Percentiles rank a stretch among this genome's conserved stretches.
phyloP scores from a whole-genome alignment of 2,797 vertebrate species.

The Sardinella longiceps region DNA sequence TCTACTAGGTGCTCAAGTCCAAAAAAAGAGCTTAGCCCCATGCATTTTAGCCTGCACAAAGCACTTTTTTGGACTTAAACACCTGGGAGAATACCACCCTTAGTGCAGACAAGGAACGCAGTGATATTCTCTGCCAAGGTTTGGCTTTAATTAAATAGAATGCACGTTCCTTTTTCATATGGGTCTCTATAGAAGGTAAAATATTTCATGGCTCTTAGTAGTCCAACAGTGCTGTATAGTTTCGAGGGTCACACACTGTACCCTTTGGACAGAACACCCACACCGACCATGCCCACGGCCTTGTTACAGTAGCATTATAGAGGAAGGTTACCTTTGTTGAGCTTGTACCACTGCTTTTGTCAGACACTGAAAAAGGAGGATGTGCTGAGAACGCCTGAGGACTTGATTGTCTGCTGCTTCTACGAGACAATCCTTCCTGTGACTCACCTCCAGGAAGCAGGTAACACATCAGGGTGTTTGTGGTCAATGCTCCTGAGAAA shows the following conservation, averaged over 20 bases:
- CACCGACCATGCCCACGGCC: background rate
- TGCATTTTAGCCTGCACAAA: too few species aligned
- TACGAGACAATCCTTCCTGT: background rate
- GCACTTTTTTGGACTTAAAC: too few species aligned
- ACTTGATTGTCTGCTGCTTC: too few species aligned
- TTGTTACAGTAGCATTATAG: background rate
- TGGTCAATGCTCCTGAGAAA: background rate
- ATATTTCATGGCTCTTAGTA: background rate
- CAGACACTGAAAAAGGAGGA: background rate
- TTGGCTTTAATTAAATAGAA: background rate
- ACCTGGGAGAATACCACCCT: too few species aligned
- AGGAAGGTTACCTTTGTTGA: background rate
- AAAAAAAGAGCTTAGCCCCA: too few species aligned
- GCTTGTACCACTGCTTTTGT: background rate
- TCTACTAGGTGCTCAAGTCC: too few species aligned
- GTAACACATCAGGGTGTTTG: background rate
- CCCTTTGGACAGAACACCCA: background rate
- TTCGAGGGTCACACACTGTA: background rate
- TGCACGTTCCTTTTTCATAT: too few species aligned
- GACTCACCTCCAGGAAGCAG: background rate
- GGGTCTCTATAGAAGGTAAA: background rate
- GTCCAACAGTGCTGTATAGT: background rate
- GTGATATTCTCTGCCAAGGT: background rate
- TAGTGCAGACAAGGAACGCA: background rate
- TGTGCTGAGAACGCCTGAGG: too few species aligned